Percentiles rank a stretch among this genome's conserved stretches.
Evolutionary conservation across 2,888 invertebrate genomes (phyloP).

Genomic region (Ophraella communa): DNA sequence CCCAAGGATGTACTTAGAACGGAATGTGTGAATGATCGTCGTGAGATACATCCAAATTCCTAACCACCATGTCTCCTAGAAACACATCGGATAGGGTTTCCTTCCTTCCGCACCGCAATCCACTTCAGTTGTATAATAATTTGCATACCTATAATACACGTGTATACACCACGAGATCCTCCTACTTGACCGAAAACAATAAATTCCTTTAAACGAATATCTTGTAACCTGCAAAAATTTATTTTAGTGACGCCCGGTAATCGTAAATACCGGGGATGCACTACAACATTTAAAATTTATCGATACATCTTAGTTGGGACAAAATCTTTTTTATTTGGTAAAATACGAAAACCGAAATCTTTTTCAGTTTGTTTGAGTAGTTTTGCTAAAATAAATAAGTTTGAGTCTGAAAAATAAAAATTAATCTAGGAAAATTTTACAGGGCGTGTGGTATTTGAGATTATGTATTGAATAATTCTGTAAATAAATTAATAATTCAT

Average conservation of each 20-base stretch:
- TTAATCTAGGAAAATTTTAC: too few species aligned
- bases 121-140: conserved; percentile 28
- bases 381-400: too few species aligned
- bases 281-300: too few species aligned
- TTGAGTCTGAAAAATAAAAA: too few species aligned
- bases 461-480: too few species aligned
- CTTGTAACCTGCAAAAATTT: neutral
- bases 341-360: too few species aligned
- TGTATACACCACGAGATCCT: neutral
- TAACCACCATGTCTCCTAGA: conserved; percentile 55
- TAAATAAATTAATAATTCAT: too few species aligned
- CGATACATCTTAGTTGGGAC: too few species aligned
- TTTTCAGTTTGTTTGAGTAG: too few species aligned
- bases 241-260: neutral
- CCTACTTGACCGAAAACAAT: neutral
- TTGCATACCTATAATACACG: conserved; percentile 23
- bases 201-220: neutral
- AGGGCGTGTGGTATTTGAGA: too few species aligned
- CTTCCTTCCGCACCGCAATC: conserved; percentile 50
- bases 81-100: conserved; percentile 52
- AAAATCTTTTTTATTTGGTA: too few species aligned
- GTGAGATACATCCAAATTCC: conserved; percentile 54
- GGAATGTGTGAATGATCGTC: conserved; percentile 47
- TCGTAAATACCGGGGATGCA: too few species aligned
- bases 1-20: conserved; percentile 12